Evolutionary conservation across 2,113 vertebrate species (phyloP), one percentile per base, ranked within the genome.

Genomic region (Dissostichus mawsoni): DNA sequence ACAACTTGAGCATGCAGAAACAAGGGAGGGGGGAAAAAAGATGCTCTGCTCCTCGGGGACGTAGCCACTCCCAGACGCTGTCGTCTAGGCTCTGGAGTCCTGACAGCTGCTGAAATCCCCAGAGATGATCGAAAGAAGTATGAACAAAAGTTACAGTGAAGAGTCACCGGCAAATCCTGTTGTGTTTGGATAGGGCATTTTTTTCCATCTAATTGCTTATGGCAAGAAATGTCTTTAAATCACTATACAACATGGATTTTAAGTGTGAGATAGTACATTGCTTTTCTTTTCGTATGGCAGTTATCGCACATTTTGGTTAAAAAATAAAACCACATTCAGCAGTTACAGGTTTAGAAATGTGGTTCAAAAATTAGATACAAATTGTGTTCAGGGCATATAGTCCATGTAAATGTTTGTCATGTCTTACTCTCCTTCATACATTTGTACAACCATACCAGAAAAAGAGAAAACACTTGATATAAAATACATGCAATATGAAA

Each of bases 81-180:
- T 86, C 65, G 73, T 77, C 87, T 70, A 62, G 71, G 86, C 84
- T 89, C 89, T 48, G 67, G 86, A 91, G 88, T 81, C 81, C 82
- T 86, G 91, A 89, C 92, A 92, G 81, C 90, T 76, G 47, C 86
- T 88, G 11, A 76, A 83, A 80, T 90, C 91, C 85, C 90, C 29
- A 8, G 84, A 89, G 92, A 82, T 33, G 50, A 67, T 50, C 10
- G 51, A 77, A 77, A 81, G 59, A 86, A 80, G 56, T 47, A 73
- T 69, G 80, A 87, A 61, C 66, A 73, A 81, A 87, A 85, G 78
- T 89, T 89, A 79, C 61, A 53, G 76, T 73, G 69, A 78, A 75
- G 67, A 84, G 82, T 90, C 82, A 84, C 61, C 29, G 55, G 20
- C 66, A 51, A 64, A 71, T 81, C 70, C 50, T 66, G 67, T 44